Conservation (phyloP, 2,888 invertebrate species). For the Heliconius hortense region DNA sequence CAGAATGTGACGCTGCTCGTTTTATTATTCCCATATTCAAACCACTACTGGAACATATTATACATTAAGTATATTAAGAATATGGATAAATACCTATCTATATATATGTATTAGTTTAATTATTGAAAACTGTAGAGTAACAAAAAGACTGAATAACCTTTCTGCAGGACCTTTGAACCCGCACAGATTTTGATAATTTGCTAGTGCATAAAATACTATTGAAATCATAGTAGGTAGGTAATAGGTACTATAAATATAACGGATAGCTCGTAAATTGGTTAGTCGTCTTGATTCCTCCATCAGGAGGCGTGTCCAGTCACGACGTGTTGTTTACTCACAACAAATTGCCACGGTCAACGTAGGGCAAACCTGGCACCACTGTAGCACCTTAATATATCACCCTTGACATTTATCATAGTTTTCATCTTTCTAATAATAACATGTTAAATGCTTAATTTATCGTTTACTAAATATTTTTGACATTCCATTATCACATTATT, state of each 20-base stretch:
- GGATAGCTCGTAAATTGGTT: slow-evolving; percentile 72
- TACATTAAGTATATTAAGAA: too few species aligned
- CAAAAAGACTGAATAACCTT: too few species aligned
- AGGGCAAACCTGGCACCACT: slow-evolving; percentile 58
- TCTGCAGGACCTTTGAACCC: neutral
- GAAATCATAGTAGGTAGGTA: slow-evolving; percentile 18
- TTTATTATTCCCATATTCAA: too few species aligned
- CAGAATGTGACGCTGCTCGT: too few species aligned
- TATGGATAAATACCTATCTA: too few species aligned
- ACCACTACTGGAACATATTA: too few species aligned
- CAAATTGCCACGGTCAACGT: slow-evolving; percentile 66
- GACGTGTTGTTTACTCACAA: slow-evolving; percentile 76
- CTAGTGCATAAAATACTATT: slow-evolving; percentile 24
- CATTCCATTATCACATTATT: neutral
- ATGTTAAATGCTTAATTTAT: neutral
- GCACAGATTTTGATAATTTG: slow-evolving; percentile 10
- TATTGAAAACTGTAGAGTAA: too few species aligned
- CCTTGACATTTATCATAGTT: slow-evolving; percentile 39
- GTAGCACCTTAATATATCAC: slow-evolving; percentile 49
- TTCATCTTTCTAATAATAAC: slow-evolving; percentile 30
- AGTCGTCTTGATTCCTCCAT: slow-evolving; percentile 61
- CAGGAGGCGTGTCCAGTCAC: slow-evolving; percentile 71
- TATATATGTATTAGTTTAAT: too few species aligned
- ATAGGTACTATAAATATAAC: slow-evolving; percentile 54
- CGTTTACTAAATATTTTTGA: neutral